phyloP scores from a whole-genome alignment of 2,888 invertebrate genomes.

The Epinotia brunnichana region DNA sequence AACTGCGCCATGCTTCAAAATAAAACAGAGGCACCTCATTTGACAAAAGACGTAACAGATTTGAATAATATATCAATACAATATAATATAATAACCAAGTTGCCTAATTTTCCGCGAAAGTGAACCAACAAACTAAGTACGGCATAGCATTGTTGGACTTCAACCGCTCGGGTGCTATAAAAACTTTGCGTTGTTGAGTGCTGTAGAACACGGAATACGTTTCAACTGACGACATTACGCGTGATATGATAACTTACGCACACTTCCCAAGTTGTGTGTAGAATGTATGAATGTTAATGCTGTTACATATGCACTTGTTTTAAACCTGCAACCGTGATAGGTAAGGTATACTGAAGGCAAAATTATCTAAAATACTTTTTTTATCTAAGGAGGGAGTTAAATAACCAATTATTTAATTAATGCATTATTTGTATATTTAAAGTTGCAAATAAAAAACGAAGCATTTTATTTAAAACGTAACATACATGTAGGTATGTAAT shows the following conservation, averaged over 20 bases:
- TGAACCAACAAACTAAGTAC: conserved; percentile 30
- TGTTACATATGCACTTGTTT: neutral
- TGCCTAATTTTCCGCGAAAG: conserved; percentile 36
- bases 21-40: neutral
- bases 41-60: conserved; percentile 4
- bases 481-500: no score
- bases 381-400: no score
- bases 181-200: conserved; percentile 56
- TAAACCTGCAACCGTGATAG: neutral
- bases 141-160: conserved; percentile 30
- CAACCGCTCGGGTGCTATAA: conserved; percentile 57
- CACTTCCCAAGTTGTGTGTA: conserved; percentile 16
- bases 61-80: neutral
- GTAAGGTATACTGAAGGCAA: neutral
- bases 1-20: conserved; percentile 22
- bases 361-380: neutral
- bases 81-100: no score
- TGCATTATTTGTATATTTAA: no score
- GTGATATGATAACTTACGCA: conserved; percentile 25
- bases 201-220: conserved; percentile 23
- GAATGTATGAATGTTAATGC: conserved; percentile 10
- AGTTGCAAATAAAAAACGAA: no score
- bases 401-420: no score
- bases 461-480: no score
- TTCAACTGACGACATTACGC: conserved; percentile 38